Evolutionary conservation across 2,888 invertebrate species (phyloP).

Genomic region (Polyploca ridens): DNA sequence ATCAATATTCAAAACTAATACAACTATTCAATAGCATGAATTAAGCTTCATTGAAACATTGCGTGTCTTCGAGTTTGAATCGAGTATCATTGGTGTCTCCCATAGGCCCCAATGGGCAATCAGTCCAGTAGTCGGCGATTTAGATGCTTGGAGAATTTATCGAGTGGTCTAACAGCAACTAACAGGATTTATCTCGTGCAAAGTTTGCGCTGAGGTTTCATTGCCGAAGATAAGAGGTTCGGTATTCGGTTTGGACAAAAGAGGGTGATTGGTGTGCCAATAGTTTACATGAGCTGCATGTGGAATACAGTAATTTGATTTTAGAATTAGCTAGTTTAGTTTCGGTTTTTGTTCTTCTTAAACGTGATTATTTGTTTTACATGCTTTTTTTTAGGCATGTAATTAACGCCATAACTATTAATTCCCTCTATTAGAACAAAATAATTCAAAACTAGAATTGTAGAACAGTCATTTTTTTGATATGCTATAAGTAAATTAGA

Average conservation of each 20-base stretch:
- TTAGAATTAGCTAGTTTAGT: slow-evolving; percentile 6
- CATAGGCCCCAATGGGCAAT: slow-evolving; percentile 51
- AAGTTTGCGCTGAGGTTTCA: slow-evolving; percentile 47
- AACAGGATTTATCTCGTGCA: slow-evolving; percentile 62
- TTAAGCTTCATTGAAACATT: slow-evolving; percentile 9
- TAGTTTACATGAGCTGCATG: not conserved
- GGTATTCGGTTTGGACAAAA: slow-evolving; percentile 6
- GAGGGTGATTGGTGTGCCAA: not conserved
- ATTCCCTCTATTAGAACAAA: too few species aligned
- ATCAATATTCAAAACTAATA: not conserved
- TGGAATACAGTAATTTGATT: slow-evolving; percentile 1
- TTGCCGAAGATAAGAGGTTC: slow-evolving; percentile 13
- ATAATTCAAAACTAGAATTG: too few species aligned
- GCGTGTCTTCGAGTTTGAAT: slow-evolving; percentile 19
- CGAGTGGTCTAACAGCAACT: slow-evolving; percentile 45
- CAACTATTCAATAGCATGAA: slow-evolving; percentile 1
- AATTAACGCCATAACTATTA: too few species aligned
- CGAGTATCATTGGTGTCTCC: slow-evolving; percentile 36
- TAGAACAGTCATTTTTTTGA: too few species aligned
- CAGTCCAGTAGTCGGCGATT: slow-evolving; percentile 55
- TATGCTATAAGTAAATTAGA: too few species aligned
- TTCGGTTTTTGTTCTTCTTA: not conserved
- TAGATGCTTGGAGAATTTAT: slow-evolving; percentile 60
- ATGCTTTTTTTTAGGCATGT: too few species aligned
- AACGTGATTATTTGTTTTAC: not conserved